phyloP scores from a whole-genome alignment of 2,888 invertebrate genomes.

The Harmothoe impar region DNA sequence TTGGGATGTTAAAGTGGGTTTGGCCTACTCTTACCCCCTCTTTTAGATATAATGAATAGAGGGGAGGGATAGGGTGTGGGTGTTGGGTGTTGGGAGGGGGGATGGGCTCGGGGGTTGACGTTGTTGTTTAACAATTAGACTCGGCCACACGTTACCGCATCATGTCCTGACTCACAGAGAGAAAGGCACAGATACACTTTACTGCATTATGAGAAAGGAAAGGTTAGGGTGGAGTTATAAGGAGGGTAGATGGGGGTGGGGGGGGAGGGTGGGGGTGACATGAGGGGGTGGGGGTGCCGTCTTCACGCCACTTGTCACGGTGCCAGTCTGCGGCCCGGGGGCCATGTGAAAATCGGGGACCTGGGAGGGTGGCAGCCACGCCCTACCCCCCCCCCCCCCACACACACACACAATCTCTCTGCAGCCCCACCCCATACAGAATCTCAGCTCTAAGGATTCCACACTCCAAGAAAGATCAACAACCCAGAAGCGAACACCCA shows the following conservation, averaged over 20 bases:
- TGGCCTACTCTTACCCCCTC: not conserved
- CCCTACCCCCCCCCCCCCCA: not conserved
- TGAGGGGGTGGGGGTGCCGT: not conserved
- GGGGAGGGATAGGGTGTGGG: not conserved
- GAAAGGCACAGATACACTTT: not conserved
- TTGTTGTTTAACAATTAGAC: constrained; percentile 51
- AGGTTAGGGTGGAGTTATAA: too few relatives aligned
- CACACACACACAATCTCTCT: not conserved
- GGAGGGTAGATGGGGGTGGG: not conserved
- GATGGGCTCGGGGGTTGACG: not conserved
- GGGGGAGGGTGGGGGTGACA: not conserved
- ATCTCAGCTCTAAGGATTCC: not conserved
- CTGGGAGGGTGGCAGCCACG: constrained; percentile 11
- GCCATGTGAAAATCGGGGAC: not conserved
- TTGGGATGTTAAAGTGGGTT: not conserved
- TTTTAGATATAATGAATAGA: not conserved
- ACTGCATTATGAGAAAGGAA: not conserved
- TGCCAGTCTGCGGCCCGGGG: constrained; percentile 10
- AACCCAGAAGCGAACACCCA: too few relatives aligned
- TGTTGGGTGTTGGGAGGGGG: not conserved
- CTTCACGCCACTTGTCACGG: constrained; percentile 42
- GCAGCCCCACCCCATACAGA: not conserved
- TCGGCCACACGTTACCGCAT: constrained; percentile 32
- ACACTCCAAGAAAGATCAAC: too few relatives aligned
- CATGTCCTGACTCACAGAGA: constrained; percentile 41